These are phyloP conservation scores for Keiferia lycopersicella DNA, from an alignment of 2,888 invertebrate genomes.

Conservation along the genomic window DNA sequence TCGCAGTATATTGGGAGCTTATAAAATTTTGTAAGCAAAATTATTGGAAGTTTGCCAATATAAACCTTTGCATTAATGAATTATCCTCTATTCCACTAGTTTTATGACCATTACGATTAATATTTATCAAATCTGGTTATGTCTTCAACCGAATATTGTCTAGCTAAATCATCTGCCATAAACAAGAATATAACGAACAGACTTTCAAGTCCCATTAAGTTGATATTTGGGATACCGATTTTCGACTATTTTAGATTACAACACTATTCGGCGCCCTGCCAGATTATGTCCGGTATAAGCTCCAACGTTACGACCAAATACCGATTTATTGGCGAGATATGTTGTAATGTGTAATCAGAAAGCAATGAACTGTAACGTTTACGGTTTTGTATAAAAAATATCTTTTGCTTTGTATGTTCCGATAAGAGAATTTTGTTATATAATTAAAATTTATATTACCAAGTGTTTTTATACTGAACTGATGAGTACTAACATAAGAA, in stretches of 20 bases:
- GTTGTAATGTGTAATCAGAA: conserved; percentile 3
- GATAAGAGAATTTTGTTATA: neutral
- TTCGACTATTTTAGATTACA: neutral
- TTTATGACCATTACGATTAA: too few relatives aligned
- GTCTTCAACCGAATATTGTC: too few relatives aligned
- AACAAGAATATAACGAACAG: too few relatives aligned
- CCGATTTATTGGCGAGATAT: conserved; percentile 8
- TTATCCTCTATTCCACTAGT: too few relatives aligned
- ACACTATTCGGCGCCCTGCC: neutral
- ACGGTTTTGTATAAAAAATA: conserved; percentile 11
- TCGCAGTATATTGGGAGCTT: neutral
- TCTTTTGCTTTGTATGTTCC: neutral
- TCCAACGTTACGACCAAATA: neutral
- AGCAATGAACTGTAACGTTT: conserved; percentile 4
- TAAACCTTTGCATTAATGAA: too few relatives aligned
- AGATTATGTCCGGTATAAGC: conserved; percentile 12
- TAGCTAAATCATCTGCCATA: too few relatives aligned
- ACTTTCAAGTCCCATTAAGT: neutral
- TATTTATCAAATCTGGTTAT: too few relatives aligned
- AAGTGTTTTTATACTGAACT: too few relatives aligned
- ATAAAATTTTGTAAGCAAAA: too few relatives aligned
- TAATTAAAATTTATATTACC: neutral
- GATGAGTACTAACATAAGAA: too few relatives aligned
- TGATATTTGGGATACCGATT: neutral
- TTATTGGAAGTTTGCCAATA: too few relatives aligned